phyloP scores from a whole-genome alignment of 92 coral and sea anemone genomes.

The Epizoanthus stellaris region DNA sequence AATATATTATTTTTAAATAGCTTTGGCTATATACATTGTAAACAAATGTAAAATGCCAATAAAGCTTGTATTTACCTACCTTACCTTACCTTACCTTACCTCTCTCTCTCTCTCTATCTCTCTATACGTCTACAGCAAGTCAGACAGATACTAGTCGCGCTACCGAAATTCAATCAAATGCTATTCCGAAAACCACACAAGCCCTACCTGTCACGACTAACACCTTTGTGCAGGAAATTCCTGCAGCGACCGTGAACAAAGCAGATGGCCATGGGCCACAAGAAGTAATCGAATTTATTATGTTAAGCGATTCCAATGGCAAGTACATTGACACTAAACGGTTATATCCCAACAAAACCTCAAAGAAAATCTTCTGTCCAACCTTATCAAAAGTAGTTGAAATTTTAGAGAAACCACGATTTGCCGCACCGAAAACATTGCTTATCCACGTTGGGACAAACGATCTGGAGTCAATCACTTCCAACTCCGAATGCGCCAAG shows the following conservation, averaged over 20 bases:
- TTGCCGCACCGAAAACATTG: neutral
- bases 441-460: conserved; percentile 15
- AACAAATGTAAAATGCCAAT: too few relatives aligned
- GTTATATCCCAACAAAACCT: conserved; percentile 1
- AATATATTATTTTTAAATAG: too few relatives aligned
- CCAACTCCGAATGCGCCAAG: conserved; percentile 11
- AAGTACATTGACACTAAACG: conserved; percentile 28
- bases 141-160: neutral
- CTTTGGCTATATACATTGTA: too few relatives aligned
- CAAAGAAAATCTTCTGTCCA: conserved; percentile 29
- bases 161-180: conserved; percentile 1
- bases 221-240: conserved; percentile 9
- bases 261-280: neutral
- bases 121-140: too few relatives aligned
- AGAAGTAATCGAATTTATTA: conserved; percentile 11
- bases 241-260: neutral
- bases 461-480: conserved; percentile 6
- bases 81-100: too few relatives aligned
- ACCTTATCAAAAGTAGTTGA: conserved; percentile 4
- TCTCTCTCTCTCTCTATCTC: too few relatives aligned
- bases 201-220: conserved; percentile 16
- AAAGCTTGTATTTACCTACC: too few relatives aligned
- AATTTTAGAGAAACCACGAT: conserved; percentile 7
- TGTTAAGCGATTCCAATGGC: conserved; percentile 28
- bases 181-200: conserved; percentile 6